Evolutionary conservation across 2,113 vertebrate species (phyloP).

Genomic region (Cochlearius cochlearius): DNA sequence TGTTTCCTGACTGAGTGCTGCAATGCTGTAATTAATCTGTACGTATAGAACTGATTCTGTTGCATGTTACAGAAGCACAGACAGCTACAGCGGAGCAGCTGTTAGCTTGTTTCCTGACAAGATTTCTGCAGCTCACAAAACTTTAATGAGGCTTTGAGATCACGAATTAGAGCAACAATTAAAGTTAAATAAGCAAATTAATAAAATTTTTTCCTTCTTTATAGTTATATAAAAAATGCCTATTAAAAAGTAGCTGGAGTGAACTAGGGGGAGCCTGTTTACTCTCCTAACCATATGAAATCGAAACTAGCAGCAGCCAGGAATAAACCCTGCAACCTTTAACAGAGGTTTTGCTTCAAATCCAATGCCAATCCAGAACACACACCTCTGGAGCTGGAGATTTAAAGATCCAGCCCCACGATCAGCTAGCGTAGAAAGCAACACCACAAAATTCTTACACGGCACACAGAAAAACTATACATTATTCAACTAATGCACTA

Average conservation of each 20-base stretch:
- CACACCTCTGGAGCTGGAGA: neutral
- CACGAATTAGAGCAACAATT: neutral
- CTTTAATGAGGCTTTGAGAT: neutral
- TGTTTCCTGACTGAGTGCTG: neutral
- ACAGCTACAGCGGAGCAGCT: neutral
- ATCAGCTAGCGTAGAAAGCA: neutral
- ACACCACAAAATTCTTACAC: neutral
- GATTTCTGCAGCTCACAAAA: neutral
- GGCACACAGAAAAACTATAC: neutral
- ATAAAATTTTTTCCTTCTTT: neutral
- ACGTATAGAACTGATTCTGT: neutral
- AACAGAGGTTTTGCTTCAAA: neutral
- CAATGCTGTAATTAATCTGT: neutral
- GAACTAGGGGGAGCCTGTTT: neutral
- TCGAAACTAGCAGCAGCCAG: neutral
- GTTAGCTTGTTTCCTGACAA: neutral
- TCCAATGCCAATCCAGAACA: neutral
- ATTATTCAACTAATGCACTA: neutral
- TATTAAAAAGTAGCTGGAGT: neutral
- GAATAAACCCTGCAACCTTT: neutral
- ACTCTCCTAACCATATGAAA: neutral
- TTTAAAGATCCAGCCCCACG: neutral
- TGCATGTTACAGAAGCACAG: neutral
- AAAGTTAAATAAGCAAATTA: neutral
- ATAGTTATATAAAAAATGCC: neutral